These are phyloP conservation scores for Pogonognathellus flavescens DNA, from an alignment of 1,140 invertebrate genomes.

Conservation along the genomic window DNA sequence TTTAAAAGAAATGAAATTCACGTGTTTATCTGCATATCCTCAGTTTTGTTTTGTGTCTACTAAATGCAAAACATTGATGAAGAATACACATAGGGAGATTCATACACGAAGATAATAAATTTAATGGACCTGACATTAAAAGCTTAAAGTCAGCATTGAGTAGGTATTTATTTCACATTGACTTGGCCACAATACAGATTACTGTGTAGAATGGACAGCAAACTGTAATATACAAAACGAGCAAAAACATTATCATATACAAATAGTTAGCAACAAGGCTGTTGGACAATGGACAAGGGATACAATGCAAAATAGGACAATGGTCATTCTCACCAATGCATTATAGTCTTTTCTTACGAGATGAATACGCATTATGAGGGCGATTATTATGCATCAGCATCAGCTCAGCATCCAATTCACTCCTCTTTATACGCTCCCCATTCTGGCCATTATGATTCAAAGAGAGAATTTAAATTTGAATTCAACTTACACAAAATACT, in stretches of 20 bases:
- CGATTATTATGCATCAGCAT: conserved; percentile 60
- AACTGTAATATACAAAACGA: conserved; percentile 2
- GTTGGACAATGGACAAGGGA: conserved; percentile 31
- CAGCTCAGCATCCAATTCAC: conserved; percentile 48
- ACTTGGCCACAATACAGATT: background rate
- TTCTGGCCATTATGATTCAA: conserved; percentile 37
- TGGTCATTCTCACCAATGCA: conserved; percentile 61
- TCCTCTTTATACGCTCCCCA: conserved; percentile 47
- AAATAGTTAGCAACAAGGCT: conserved; percentile 8
- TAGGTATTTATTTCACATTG: conserved; percentile 13
- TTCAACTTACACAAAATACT: conserved; percentile 32
- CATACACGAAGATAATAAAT: background rate
- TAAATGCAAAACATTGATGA: too few species aligned
- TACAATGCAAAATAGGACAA: conserved; percentile 53
- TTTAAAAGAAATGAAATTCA: background rate
- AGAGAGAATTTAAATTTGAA: conserved; percentile 45
- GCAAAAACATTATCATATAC: conserved; percentile 24
- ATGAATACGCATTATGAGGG: conserved; percentile 54
- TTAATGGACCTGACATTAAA: conserved; percentile 17
- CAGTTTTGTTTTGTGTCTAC: too few species aligned
- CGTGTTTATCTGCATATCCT: too few species aligned
- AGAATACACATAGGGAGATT: too few species aligned
- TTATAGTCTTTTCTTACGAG: conserved; percentile 55
- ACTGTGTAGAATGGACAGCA: background rate
- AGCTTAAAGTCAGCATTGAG: background rate